Evolutionary conservation across 1,140 invertebrate genomes (phyloP).

Genomic region (Periplaneta americana): DNA sequence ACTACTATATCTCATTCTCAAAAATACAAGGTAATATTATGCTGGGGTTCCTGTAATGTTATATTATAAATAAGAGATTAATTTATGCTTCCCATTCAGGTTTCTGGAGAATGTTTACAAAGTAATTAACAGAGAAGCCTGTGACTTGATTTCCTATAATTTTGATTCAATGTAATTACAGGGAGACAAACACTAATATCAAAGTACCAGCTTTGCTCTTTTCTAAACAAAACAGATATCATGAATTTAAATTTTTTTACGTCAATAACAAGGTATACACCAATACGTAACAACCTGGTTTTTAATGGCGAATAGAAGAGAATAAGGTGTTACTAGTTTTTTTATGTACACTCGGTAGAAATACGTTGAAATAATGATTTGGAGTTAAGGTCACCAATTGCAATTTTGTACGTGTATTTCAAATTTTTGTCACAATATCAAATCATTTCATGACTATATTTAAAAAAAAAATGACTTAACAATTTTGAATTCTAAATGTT

Average conservation of each 20-base stretch:
- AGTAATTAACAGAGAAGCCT: not conserved
- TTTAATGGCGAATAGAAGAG: no score
- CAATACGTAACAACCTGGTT: not conserved
- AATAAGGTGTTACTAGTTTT: no score
- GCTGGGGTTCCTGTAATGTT: not conserved
- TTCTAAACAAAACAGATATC: not conserved
- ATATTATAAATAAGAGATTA: not conserved
- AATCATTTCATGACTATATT: no score
- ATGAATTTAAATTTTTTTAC: not conserved
- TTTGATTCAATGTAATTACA: not conserved
- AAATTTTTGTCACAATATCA: no score
- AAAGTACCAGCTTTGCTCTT: not conserved
- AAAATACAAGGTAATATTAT: not conserved
- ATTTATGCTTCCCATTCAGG: not conserved
- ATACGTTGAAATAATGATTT: no score
- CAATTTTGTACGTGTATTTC: no score
- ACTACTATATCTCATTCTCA: no score
- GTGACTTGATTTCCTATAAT: not conserved
- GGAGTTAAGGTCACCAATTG: no score
- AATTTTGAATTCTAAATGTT: no score
- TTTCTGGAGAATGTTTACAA: not conserved
- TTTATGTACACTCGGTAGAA: no score
- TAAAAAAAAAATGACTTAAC: no score
- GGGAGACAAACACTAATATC: not conserved
- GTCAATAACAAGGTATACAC: not conserved